Conservation (phyloP, 1,140 invertebrate species). For the Asbolus verrucosus region DNA sequence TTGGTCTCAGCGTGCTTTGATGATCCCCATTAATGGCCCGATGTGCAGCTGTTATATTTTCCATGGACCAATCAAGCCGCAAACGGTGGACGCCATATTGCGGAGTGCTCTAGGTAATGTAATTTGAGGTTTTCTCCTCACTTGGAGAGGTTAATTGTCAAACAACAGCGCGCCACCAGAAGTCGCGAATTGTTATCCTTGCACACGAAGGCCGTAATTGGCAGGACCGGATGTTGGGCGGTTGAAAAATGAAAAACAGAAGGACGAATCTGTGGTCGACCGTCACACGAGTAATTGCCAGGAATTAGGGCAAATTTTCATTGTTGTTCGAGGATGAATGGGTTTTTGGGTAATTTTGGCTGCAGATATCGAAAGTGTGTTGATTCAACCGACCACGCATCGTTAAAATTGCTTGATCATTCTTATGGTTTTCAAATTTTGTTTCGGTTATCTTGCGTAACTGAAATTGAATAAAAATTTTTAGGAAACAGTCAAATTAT, state of each 20-base stretch:
- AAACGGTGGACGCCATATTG: constrained; percentile 56
- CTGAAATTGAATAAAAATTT: too few relatives aligned
- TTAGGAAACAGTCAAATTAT: too few relatives aligned
- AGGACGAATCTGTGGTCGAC: not conserved
- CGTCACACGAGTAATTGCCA: too few relatives aligned
- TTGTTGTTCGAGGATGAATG: too few relatives aligned
- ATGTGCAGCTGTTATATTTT: constrained; percentile 62
- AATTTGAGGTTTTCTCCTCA: constrained; percentile 45
- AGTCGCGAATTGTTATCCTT: constrained; percentile 28
- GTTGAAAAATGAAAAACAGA: not conserved
- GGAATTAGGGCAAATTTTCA: too few relatives aligned
- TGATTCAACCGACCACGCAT: too few relatives aligned
- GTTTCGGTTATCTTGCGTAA: too few relatives aligned
- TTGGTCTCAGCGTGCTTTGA: constrained; percentile 57
- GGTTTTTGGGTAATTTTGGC: too few relatives aligned
- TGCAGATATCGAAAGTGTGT: too few relatives aligned
- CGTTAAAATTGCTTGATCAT: too few relatives aligned
- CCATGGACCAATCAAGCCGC: constrained; percentile 60
- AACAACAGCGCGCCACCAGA: constrained; percentile 34
- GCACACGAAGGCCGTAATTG: constrained; percentile 14
- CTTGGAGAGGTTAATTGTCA: constrained; percentile 18
- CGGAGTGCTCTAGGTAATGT: constrained; percentile 44
- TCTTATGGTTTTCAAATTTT: too few relatives aligned
- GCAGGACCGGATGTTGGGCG: not conserved
- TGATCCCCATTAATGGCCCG: constrained; percentile 59